Evolutionary conservation across 2,797 vertebrate species (phyloP).

Genomic region (Hipposideros larvatus): DNA sequence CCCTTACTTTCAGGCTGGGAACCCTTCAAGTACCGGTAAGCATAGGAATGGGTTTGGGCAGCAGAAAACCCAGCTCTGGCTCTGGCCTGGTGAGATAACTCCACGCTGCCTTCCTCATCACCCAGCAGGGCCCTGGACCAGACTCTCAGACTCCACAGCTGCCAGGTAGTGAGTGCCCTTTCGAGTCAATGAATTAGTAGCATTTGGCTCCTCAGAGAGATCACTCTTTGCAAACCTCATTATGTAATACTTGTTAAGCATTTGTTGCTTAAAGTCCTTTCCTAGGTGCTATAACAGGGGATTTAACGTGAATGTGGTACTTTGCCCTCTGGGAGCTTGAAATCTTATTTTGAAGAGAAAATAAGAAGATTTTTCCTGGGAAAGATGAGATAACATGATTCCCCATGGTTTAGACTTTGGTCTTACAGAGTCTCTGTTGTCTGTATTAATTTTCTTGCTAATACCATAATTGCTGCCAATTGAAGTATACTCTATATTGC

Average conservation of each 20-base stretch:
- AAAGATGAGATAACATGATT: constrained; percentile 15
- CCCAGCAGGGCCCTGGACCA: neutral
- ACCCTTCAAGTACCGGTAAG: neutral
- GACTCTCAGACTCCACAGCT: neutral
- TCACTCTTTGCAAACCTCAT: neutral
- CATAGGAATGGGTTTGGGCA: rapidly evolving
- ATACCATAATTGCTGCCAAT: neutral
- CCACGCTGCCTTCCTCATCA: rapidly evolving
- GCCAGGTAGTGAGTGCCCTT: neutral
- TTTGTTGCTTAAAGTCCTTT: neutral
- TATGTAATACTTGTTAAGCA: neutral
- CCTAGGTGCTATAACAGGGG: neutral
- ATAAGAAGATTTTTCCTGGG: neutral
- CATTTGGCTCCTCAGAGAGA: neutral
- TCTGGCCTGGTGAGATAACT: neutral
- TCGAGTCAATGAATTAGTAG: neutral
- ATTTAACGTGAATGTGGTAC: too few species aligned
- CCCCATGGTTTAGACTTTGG: neutral
- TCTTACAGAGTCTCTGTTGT: constrained; percentile 28
- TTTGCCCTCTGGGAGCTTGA: neutral
- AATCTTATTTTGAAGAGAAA: constrained; percentile 42
- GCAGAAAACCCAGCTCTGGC: neutral
- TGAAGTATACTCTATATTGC: neutral
- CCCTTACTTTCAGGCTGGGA: neutral
- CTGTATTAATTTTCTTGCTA: constrained; percentile 61